phyloP scores from a whole-genome alignment of 2,113 vertebrate species.

The Arvicanthis niloticus region DNA sequence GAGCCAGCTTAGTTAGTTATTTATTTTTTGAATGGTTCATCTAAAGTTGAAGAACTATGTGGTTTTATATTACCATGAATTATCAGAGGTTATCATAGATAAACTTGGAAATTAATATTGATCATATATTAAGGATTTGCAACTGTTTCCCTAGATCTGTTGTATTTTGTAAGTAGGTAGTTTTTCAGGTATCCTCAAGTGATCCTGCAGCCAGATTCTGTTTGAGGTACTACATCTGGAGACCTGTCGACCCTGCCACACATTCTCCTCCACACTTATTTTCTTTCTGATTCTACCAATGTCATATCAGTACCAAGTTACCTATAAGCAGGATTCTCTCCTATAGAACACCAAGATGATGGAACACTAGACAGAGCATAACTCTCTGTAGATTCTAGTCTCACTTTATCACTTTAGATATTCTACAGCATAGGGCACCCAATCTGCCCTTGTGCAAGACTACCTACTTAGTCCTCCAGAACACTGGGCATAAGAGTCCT shows the following conservation, averaged over 20 bases:
- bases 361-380: not conserved
- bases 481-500: not conserved
- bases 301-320: not conserved
- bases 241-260: accelerated
- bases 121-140: too few species aligned
- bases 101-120: not conserved
- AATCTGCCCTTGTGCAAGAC: accelerated
- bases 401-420: not conserved
- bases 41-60: not conserved
- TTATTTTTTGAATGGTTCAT: not conserved
- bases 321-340: not conserved
- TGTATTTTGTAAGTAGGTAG: not conserved
- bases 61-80: not conserved
- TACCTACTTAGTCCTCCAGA: not conserved
- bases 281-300: not conserved
- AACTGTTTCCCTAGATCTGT: not conserved
- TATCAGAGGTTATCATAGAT: not conserved
- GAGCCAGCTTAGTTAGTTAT: not conserved
- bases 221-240: too few species aligned
- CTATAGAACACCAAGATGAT: not conserved
- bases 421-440: not conserved
- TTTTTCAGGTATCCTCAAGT: not conserved
- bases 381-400: not conserved
- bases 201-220: not conserved
- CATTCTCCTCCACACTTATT: accelerated